phyloP scores from a whole-genome alignment of 2,888 invertebrate genomes.

The Lacanobia oleracea region DNA sequence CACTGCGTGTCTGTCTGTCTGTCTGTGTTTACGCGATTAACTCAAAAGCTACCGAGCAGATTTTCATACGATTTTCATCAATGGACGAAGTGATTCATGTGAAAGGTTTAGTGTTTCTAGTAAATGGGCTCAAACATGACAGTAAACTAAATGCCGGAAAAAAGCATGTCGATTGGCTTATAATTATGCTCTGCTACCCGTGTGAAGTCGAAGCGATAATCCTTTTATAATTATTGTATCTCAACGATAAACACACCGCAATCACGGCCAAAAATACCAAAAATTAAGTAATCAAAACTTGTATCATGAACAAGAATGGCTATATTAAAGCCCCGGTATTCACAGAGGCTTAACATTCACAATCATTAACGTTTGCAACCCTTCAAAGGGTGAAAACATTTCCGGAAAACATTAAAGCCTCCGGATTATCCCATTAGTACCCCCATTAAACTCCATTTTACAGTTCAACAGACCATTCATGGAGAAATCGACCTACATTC shows the following conservation, averaged over 20 bases:
- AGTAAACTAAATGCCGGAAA: too few relatives aligned
- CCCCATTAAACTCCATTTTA: slow-evolving; percentile 62
- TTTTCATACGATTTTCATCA: too few relatives aligned
- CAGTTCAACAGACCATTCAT: slow-evolving; percentile 71
- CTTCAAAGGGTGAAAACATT: slow-evolving; percentile 47
- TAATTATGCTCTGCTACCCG: too few relatives aligned
- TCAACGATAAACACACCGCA: background rate
- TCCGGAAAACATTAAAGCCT: slow-evolving; percentile 53
- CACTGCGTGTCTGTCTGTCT: too few relatives aligned
- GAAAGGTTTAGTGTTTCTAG: too few relatives aligned
- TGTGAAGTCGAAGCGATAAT: too few relatives aligned
- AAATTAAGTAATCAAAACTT: slow-evolving; percentile 35
- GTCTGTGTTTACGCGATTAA: too few relatives aligned
- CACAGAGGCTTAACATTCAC: slow-evolving; percentile 40
- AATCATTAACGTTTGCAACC: slow-evolving; percentile 45
- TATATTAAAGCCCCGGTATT: slow-evolving; percentile 36
- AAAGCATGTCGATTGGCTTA: too few relatives aligned
- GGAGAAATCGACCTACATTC: slow-evolving; percentile 73
- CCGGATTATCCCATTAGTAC: slow-evolving; percentile 47
- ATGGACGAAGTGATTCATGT: too few relatives aligned
- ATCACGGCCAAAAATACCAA: background rate
- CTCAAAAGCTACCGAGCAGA: too few relatives aligned
- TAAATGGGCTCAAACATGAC: too few relatives aligned
- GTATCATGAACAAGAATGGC: slow-evolving; percentile 34
- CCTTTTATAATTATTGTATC: background rate